Evolutionary conservation across 23 tunicate species (phyloP).

Genomic region (Ciona savignyi): DNA sequence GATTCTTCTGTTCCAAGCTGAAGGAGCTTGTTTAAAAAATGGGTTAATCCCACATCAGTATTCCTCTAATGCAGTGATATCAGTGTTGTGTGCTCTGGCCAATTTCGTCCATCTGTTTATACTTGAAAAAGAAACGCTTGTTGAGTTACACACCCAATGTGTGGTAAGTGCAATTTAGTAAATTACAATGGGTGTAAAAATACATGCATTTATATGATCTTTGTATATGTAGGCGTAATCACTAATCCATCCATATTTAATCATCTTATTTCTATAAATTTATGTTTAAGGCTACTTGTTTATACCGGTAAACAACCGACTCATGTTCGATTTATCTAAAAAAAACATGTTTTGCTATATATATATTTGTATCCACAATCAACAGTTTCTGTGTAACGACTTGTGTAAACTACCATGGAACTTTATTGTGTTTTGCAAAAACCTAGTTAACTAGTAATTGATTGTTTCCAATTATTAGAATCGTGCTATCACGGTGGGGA

Average conservation of each 20-base stretch:
- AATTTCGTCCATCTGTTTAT: constrained; percentile 46
- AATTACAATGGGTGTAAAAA: not conserved
- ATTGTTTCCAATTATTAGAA: no score
- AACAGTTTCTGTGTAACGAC: no score
- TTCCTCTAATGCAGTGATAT: constrained; percentile 17
- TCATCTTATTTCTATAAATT: not conserved
- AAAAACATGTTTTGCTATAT: no score
- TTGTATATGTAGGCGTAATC: not conserved
- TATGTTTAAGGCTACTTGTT: no score
- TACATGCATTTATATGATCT: not conserved
- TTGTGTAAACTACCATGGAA: no score
- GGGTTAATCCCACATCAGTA: constrained; percentile 14
- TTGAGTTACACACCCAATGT: constrained; percentile 14
- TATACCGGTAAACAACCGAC: no score
- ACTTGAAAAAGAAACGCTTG: constrained; percentile 20
- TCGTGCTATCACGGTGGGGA: no score
- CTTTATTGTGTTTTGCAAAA: no score
- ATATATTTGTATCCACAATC: no score
- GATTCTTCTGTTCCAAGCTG: constrained; percentile 32
- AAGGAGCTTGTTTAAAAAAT: constrained; percentile 28
- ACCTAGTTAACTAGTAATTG: no score
- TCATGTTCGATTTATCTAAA: no score
- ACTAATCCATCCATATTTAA: not conserved
- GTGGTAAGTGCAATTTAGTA: constrained; percentile 39
- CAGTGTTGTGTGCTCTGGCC: constrained; percentile 33